These are phyloP conservation scores for Ormyrus labotus DNA, from an alignment of 2,888 invertebrate genomes.

Conservation along the genomic window DNA sequence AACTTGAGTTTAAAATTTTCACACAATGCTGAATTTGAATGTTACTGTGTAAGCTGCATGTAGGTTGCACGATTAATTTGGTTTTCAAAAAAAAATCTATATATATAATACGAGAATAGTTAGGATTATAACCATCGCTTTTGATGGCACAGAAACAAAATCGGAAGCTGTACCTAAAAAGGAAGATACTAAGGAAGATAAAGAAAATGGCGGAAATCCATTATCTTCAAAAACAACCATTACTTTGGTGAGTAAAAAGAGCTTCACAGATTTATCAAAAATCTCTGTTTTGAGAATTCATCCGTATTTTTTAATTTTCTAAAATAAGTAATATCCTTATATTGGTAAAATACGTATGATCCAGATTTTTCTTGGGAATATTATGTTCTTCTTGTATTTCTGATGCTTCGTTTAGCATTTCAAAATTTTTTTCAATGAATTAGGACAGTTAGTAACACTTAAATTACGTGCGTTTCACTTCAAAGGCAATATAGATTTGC, in stretches of 20 bases:
- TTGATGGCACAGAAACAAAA: constrained; percentile 73
- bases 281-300: constrained; percentile 31
- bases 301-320: constrained; percentile 30
- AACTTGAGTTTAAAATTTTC: background rate
- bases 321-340: constrained; percentile 17
- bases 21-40: constrained; percentile 25
- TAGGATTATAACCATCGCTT: constrained; percentile 70
- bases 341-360: too few species aligned
- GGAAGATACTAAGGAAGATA: constrained; percentile 72
- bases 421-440: constrained; percentile 29
- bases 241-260: constrained; percentile 66
- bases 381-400: constrained; percentile 42
- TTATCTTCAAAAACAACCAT: constrained; percentile 66
- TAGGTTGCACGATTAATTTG: constrained; percentile 58
- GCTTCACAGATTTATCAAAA: constrained; percentile 29
- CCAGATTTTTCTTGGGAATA: constrained; percentile 6
- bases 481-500: constrained; percentile 20
- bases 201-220: constrained; percentile 71
- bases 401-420: constrained; percentile 21
- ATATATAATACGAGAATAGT: constrained; percentile 35
- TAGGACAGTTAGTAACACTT: constrained; percentile 14
- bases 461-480: constrained; percentile 14
- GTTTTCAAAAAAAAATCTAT: constrained; percentile 14
- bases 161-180: constrained; percentile 70
- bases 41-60: constrained; percentile 60